Percentiles rank a stretch among this genome's conserved stretches.
Evolutionary conservation across 2,797 vertebrate species (phyloP).

Genomic region (Peromyscus aztecus): DNA sequence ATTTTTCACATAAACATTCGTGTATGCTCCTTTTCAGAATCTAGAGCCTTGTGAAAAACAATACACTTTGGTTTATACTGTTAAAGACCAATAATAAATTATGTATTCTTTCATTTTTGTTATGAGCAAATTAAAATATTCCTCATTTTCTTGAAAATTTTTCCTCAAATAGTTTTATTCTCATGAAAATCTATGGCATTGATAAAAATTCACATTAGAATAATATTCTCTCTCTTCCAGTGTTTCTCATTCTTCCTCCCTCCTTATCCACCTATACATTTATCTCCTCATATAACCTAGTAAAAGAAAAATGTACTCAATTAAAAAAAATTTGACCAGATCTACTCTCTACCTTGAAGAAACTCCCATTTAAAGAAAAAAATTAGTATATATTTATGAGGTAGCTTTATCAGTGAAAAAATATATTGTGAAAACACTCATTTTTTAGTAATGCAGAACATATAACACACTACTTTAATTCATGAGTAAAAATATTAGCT

Average conservation of each 20-base stretch:
- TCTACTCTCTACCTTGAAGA: not conserved
- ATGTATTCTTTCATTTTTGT: not conserved
- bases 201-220: not conserved
- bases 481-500: not conserved
- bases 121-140: not conserved
- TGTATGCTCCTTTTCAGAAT: not conserved
- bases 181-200: not conserved
- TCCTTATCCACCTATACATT: not conserved
- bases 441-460: not conserved
- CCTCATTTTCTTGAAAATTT: not conserved
- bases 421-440: not conserved
- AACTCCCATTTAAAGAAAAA: not conserved
- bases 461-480: not conserved
- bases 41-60: not conserved
- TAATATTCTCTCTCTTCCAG: not conserved
- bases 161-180: not conserved
- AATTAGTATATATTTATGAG: not conserved
- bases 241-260: not conserved
- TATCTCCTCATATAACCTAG: not conserved
- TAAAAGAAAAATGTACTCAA: not conserved
- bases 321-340: not conserved
- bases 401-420: not conserved
- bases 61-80: not conserved
- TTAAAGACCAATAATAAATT: not conserved
- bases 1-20: not conserved